A percentile compares a stretch with the other conserved stretches of the same genome.
Conservation (phyloP, 30 jellyfish, hydroid and myxozoan genomes). For the Clytia hemisphaerica region DNA sequence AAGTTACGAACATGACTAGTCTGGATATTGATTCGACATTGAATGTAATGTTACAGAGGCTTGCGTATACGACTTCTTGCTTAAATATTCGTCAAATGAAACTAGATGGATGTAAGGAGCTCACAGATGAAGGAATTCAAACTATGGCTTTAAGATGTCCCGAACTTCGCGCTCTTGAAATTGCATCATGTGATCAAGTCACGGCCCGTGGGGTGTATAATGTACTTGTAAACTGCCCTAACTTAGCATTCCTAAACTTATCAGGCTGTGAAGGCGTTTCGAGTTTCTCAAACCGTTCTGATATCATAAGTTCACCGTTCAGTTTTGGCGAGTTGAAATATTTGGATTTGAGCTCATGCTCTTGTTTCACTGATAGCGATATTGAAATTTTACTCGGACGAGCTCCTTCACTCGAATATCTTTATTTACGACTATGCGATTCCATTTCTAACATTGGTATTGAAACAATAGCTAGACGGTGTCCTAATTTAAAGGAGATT, state of each 20-base stretch:
- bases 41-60: conserved; percentile 32
- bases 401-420: conserved; percentile 57
- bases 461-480: conserved; percentile 44
- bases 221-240: conserved; percentile 69
- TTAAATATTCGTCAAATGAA: conserved; percentile 39
- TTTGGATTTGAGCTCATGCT: conserved; percentile 67
- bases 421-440: conserved; percentile 65
- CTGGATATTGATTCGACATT: conserved; percentile 38
- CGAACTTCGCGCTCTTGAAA: conserved; percentile 49
- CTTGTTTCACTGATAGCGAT: conserved; percentile 36
- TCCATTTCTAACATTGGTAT: conserved; percentile 61
- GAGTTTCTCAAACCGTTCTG: conserved; percentile 25
- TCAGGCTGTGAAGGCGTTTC: conserved; percentile 59
- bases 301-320: conserved; percentile 59
- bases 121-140: conserved; percentile 57
- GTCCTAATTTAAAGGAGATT: conserved; percentile 55
- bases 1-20: conserved; percentile 18
- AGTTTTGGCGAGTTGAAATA: conserved; percentile 64
- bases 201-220: conserved; percentile 65
- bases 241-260: conserved; percentile 36
- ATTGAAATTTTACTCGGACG: conserved; percentile 46
- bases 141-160: conserved; percentile 68
- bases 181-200: conserved; percentile 39
- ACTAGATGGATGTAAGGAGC: conserved; percentile 28
- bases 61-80: conserved; percentile 60